phyloP scores from a whole-genome alignment of 2,797 vertebrate genomes.

The Linurgus olivaceus region DNA sequence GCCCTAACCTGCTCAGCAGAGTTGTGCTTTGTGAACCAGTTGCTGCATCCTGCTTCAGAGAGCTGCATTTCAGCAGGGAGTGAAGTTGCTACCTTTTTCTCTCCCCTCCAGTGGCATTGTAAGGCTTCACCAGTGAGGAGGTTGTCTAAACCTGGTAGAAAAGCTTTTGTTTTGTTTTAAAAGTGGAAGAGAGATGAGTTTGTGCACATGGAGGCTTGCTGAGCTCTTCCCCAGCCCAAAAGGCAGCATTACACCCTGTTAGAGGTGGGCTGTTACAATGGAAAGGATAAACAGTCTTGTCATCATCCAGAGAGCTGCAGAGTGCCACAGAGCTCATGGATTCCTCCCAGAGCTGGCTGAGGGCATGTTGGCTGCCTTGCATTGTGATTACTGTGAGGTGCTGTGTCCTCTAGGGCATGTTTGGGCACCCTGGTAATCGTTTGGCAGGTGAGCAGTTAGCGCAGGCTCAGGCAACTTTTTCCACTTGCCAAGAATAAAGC shows the following conservation, averaged over 20 bases:
- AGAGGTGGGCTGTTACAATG: neutral
- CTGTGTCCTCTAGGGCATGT: constrained; percentile 38
- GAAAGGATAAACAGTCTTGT: neutral
- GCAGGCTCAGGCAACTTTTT: constrained; percentile 36
- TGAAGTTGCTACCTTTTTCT: neutral
- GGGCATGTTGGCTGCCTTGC: neutral
- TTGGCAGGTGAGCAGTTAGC: constrained; percentile 38
- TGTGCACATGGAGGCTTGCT: neutral
- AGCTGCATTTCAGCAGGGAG: neutral
- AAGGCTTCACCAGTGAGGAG: neutral
- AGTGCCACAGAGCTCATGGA: neutral
- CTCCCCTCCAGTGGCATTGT: neutral
- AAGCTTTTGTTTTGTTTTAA: neutral
- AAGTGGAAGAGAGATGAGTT: neutral
- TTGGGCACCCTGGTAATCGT: neutral
- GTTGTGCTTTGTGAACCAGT: neutral
- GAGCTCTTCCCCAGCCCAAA: neutral
- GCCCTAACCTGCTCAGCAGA: constrained; percentile 45
- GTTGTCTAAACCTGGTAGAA: neutral
- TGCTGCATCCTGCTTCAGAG: constrained; percentile 1
- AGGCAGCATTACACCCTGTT: accelerated
- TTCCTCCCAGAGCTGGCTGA: neutral
- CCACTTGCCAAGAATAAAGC: neutral
- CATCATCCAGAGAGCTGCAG: neutral
- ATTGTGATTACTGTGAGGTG: neutral